These are phyloP conservation scores for Pristionchus pacificus DNA, from an alignment of 1,140 invertebrate genomes.

Conservation along the genomic window DNA sequence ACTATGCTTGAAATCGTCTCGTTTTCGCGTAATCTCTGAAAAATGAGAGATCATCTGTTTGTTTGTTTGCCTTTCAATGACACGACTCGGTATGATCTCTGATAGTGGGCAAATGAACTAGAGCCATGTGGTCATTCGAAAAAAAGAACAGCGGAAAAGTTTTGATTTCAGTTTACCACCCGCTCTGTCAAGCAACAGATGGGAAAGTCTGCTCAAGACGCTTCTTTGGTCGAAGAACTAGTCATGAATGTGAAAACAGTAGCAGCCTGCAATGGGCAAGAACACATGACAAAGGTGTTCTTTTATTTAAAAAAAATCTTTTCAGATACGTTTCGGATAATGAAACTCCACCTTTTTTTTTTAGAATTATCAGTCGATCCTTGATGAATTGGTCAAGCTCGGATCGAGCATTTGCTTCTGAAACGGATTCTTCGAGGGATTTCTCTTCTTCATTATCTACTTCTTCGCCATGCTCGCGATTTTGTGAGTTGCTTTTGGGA, in stretches of 20 bases:
- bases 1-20: too few species aligned
- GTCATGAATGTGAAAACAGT: too few species aligned
- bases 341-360: conserved; percentile 60
- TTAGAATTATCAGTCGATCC: conserved; percentile 31
- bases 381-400: conserved; percentile 2
- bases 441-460: conserved; percentile 25
- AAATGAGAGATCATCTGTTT: too few species aligned
- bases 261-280: too few species aligned
- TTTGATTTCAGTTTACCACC: too few species aligned
- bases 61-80: too few species aligned
- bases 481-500: conserved; percentile 15
- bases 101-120: too few species aligned
- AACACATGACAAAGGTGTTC: conserved; percentile 57
- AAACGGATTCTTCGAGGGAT: conserved; percentile 36
- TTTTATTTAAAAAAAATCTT: background rate
- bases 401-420: conserved; percentile 26
- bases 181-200: too few species aligned
- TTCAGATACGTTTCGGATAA: background rate
- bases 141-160: too few species aligned
- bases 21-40: too few species aligned
- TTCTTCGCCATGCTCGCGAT: conserved; percentile 22
- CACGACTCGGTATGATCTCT: too few species aligned
- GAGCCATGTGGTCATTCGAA: too few species aligned
- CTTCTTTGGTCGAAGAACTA: conserved; percentile 74
- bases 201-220: conserved; percentile 71